These are phyloP conservation scores for Conops quadrifasciatus DNA, from an alignment of 2,888 invertebrate genomes.

Conservation along the genomic window DNA sequence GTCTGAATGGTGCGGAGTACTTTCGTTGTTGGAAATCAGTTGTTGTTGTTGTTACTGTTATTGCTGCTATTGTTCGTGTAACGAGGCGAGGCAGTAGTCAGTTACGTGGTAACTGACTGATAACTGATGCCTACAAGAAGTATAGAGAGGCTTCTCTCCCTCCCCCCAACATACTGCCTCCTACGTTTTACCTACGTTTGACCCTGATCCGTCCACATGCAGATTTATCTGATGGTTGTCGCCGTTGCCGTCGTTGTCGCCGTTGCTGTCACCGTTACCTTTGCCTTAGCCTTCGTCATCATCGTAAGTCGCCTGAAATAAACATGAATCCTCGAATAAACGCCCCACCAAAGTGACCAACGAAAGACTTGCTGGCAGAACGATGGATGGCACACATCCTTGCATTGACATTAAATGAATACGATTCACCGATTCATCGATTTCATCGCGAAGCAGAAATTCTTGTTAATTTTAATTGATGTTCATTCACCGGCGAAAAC, in stretches of 20 bases:
- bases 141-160: neutral
- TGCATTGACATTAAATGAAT: neutral
- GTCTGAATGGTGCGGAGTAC: too few species aligned
- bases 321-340: slow-evolving; percentile 15
- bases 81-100: too few species aligned
- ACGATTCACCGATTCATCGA: neutral
- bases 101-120: too few species aligned
- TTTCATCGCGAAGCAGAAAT: slow-evolving; percentile 3
- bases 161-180: neutral
- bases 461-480: slow-evolving; percentile 25
- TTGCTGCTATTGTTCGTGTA: too few species aligned
- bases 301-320: neutral
- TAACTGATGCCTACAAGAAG: neutral
- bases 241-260: too few species aligned
- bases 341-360: slow-evolving; percentile 19
- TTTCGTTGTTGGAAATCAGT: too few species aligned
- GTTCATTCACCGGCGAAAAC: neutral
- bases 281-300: too few species aligned
- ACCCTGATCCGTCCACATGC: neutral
- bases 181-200: neutral
- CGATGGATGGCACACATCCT: neutral
- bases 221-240: slow-evolving; percentile 16
- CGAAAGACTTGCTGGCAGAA: neutral
- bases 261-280: too few species aligned
- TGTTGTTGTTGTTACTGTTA: too few species aligned